Base-by-base conservation (phyloP, 2,797 vertebrate genomes). In the Lithobates pipiens region DNA sequence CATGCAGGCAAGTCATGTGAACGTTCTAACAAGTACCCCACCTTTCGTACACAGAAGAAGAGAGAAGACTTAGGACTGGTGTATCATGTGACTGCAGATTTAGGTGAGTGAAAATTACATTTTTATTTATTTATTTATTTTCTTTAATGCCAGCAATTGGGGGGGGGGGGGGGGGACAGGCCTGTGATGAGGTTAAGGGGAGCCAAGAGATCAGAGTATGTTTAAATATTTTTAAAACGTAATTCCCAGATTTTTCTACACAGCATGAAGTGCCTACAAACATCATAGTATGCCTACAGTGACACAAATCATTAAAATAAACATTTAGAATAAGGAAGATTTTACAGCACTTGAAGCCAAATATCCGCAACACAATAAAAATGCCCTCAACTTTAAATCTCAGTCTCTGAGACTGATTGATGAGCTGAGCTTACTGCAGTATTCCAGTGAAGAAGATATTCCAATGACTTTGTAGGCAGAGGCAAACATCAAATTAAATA, bases 291-390 rank as follows among this genome's bases (percentile, higher is more conserved):
- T 72, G 44, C 46, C 68, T 18, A 1, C n/a, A 27, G 44, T 71
- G 50, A 71, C 68, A 72, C 68, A 57, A 72, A 44, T 78, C 23
- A 61, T 81, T 81, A 71, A 81, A 80, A 61, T 5, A 81, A 71
- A 34, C 44, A 81, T 39, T 27, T 81, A 63, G n/a, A 73, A 61
- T 42, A 63, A 73, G 44, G 57, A 27, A 61, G 46, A 73, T 57
- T 71, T 23, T 69, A 23, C 44, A 80, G 65, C 29, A 36, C 78
- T 54, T 74, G 15, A 44, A n/a, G 21, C 73, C 16, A 73, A 73
- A 82, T 82, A 82, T 65, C 54, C 36, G 8, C 13, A 73, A 63
- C n/a, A 63, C 54, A 65, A 74, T 82, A 74, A 82, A 74, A 73
- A 72, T 81, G 34, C 54, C 70, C 80, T 42, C 39, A 25, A 63